Evolutionary conservation across 2,113 vertebrate genomes (phyloP), one percentile per base, ranked within the genome.

Genomic region (Dipodomys merriami): DNA sequence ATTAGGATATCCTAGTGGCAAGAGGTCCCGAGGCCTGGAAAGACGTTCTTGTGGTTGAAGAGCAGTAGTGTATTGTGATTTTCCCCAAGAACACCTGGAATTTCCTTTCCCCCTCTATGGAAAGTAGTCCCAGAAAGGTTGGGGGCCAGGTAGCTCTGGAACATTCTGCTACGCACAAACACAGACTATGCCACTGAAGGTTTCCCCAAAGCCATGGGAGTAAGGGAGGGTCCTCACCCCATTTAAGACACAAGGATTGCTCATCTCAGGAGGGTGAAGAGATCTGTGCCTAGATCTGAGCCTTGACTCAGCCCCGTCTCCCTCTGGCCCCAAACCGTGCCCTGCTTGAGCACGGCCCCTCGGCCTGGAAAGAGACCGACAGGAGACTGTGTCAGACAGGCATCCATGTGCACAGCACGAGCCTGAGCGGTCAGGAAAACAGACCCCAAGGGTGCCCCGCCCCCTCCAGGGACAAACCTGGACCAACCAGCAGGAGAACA

Each of bases 371-470:
- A 95, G 60, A 64, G 89, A 86, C 53, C 79, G 88, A 25, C 65
- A 44, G 81, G 94, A 57, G 12, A 67, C 93, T 74, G 5, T 10
- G 74, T 87, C 83, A 84, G 95, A 92, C 0, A 5, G 91, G 83
- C 86, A 35, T 81, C 39, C 65, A 44, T 76, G 78, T 22, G 19
- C 74, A 83, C 83, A 86, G 46, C 92, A 49, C 2, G 1, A 88
- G 78, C 84, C 88, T 68, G 68, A 73, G 69, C 35, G 13, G 91
- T 93, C 39, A 88, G 76, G 96, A 93, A 90, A 83, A 95, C 67
- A 96, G 91, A 64, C 44, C 6, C 6, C 77, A 84, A 57, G 53
- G 83, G 65, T 46, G 94, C 35, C 73, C 72, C 94, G 87, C 88
- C 95, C 91, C 27, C 13, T 85, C 80, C 91, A n/a, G 92, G 91